A percentile compares a stretch with the other conserved stretches of the same genome.
Conservation (phyloP, 2,888 invertebrate species). For the Glyphotaelius pellucidus region DNA sequence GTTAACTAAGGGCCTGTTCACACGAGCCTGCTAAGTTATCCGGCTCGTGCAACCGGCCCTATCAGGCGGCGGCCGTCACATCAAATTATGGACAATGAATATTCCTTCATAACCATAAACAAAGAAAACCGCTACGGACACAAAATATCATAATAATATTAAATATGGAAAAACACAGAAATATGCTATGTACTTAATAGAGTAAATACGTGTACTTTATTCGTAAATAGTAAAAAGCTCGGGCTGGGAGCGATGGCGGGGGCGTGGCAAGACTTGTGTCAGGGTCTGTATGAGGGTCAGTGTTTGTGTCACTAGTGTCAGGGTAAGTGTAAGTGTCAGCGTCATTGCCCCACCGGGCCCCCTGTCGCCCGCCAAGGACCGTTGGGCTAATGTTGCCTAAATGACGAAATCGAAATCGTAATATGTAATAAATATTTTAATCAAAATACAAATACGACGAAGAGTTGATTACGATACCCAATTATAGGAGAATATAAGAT, state of each 20-base stretch:
- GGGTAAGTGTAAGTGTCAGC: too few species aligned
- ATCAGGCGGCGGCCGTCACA: neutral
- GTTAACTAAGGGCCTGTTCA: neutral
- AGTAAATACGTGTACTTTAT: constrained; percentile 40
- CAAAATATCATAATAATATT: constrained; percentile 51
- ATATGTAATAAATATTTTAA: constrained; percentile 60
- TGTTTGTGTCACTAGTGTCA: neutral
- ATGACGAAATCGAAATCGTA: constrained; percentile 61
- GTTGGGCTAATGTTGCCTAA: constrained; percentile 61
- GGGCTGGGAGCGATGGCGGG: constrained; percentile 6
- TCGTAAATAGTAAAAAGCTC: constrained; percentile 33
- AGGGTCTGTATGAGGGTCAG: neutral
- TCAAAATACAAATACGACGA: constrained; percentile 65
- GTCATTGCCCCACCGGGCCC: neutral
- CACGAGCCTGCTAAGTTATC: neutral
- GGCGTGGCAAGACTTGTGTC: neutral
- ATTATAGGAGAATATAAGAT: constrained; percentile 65
- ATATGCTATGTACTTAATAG: constrained; percentile 44
- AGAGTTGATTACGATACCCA: constrained; percentile 66
- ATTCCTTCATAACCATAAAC: constrained; percentile 41
- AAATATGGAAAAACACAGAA: constrained; percentile 46
- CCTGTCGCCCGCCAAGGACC: constrained; percentile 1
- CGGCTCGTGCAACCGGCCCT: neutral
- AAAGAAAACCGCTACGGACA: constrained; percentile 50
- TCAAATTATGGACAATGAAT: constrained; percentile 27